Conservation (phyloP, 2,113 vertebrate genomes). For the Caranx ignobilis region DNA sequence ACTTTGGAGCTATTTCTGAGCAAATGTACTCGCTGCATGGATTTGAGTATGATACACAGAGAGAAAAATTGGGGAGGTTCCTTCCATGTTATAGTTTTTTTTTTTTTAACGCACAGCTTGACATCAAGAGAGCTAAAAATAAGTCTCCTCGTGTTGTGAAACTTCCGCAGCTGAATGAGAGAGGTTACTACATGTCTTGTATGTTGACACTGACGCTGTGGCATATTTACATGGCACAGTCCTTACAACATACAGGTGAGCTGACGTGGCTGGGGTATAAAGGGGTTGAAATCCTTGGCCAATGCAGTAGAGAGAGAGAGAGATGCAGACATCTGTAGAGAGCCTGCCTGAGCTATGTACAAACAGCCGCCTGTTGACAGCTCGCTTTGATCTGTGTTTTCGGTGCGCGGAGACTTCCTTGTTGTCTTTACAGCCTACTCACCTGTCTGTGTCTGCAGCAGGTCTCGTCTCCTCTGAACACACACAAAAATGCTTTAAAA, state of each 20-base stretch:
- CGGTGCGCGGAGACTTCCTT: slow-evolving; percentile 68
- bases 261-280: slow-evolving; percentile 13
- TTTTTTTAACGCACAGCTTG: slow-evolving; percentile 28
- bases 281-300: slow-evolving; percentile 34
- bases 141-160: slow-evolving; percentile 40
- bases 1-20: slow-evolving; percentile 77
- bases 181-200: slow-evolving; percentile 28
- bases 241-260: slow-evolving; percentile 56
- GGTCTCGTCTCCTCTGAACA: slow-evolving; percentile 51
- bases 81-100: slow-evolving; percentile 9
- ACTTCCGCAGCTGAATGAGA: slow-evolving; percentile 29
- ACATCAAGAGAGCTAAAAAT: slow-evolving; percentile 67
- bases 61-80: slow-evolving; percentile 42
- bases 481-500: slow-evolving; percentile 52
- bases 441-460: slow-evolving; percentile 74
- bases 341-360: slow-evolving; percentile 45
- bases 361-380: slow-evolving; percentile 67
- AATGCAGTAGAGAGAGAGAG: slow-evolving; percentile 27
- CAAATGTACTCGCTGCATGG: slow-evolving; percentile 30
- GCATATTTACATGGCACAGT: slow-evolving; percentile 8
- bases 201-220: slow-evolving; percentile 42
- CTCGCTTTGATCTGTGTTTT: slow-evolving; percentile 77
- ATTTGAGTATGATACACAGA: slow-evolving; percentile 54
- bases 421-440: slow-evolving; percentile 66
- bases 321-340: slow-evolving; percentile 36